A percentile compares a stretch with the other conserved stretches of the same genome.
These are phyloP conservation scores for Sorex araneus DNA, from an alignment of 2,113 vertebrate species.

Conservation along the genomic window DNA sequence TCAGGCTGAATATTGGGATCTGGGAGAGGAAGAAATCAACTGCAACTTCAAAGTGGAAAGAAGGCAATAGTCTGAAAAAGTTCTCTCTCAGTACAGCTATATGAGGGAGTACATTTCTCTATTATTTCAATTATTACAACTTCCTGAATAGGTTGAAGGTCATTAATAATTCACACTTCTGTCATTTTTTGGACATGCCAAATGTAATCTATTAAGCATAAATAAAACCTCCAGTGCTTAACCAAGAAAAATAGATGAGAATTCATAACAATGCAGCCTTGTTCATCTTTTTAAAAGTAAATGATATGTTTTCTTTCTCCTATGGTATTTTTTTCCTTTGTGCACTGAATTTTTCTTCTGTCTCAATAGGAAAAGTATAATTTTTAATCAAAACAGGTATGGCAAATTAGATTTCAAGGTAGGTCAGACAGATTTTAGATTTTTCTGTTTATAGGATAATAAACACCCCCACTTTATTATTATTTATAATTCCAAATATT, in stretches of 20 bases:
- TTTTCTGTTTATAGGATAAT: slow-evolving; percentile 49
- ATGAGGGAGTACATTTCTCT: slow-evolving; percentile 86
- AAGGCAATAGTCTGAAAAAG: slow-evolving; percentile 58
- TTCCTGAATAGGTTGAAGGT: slow-evolving; percentile 91
- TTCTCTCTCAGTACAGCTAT: slow-evolving; percentile 80
- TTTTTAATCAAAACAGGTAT: slow-evolving; percentile 72
- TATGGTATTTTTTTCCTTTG: slow-evolving; percentile 64
- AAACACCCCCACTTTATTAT: slow-evolving; percentile 32
- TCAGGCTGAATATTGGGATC: slow-evolving; percentile 53
- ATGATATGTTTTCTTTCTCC: slow-evolving; percentile 83
- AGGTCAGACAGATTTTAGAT: slow-evolving; percentile 10
- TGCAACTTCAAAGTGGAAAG: slow-evolving; percentile 81
- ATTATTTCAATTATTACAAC: slow-evolving; percentile 92
- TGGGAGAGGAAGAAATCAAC: slow-evolving; percentile 70
- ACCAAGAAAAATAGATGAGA: slow-evolving; percentile 89
- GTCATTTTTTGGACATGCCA: slow-evolving; percentile 90
- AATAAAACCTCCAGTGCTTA: slow-evolving; percentile 91
- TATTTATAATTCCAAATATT: slow-evolving; percentile 52
- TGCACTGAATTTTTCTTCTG: slow-evolving; percentile 80
- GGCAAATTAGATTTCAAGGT: slow-evolving; percentile 15
- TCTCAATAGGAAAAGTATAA: slow-evolving; percentile 79
- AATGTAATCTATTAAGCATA: slow-evolving; percentile 90
- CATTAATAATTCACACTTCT: slow-evolving; percentile 92
- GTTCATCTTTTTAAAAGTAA: slow-evolving; percentile 87
- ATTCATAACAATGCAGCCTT: slow-evolving; percentile 89